These are phyloP conservation scores for Otocyon megalotis DNA, from an alignment of 2,113 vertebrate species.

Conservation along the genomic window DNA sequence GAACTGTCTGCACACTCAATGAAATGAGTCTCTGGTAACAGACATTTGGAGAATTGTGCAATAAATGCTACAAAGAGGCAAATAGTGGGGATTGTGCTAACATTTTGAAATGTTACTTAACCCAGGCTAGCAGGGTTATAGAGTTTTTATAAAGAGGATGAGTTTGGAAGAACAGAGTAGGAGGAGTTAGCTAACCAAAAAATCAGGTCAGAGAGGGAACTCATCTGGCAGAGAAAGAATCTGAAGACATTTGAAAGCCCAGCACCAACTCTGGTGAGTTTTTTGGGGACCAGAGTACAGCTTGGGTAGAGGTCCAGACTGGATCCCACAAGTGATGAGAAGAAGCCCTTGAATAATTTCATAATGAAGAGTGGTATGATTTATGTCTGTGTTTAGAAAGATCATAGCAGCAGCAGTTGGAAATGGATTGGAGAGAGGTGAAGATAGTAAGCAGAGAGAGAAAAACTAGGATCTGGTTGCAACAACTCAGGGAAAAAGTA, in stretches of 20 bases:
- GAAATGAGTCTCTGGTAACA: neutral
- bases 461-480: neutral
- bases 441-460: neutral
- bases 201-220: neutral
- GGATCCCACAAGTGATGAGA: neutral
- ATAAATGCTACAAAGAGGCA: neutral
- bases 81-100: neutral
- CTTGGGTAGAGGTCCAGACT: neutral
- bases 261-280: neutral
- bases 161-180: neutral
- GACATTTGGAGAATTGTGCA: neutral
- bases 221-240: neutral
- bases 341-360: neutral
- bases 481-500: neutral
- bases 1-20: neutral
- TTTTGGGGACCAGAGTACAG: neutral
- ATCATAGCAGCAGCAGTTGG: neutral
- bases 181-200: neutral
- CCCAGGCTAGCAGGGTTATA: neutral
- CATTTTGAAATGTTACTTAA: neutral
- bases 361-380: neutral
- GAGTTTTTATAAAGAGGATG: neutral
- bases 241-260: neutral
- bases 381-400: neutral
- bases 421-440: neutral